Conservation (phyloP, 1,140 invertebrate species). For the Nixonia krombeini region DNA sequence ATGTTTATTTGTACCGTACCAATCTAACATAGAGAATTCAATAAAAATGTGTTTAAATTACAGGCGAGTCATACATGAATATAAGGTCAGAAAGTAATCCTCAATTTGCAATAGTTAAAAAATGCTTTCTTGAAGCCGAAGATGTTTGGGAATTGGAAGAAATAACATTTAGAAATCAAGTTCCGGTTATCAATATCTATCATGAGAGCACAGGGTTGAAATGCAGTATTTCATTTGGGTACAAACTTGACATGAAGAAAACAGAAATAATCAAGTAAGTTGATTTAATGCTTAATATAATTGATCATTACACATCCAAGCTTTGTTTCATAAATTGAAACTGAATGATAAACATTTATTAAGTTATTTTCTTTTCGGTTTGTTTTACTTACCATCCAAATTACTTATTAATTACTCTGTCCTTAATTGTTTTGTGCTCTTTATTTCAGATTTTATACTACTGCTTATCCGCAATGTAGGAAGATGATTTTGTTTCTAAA, state of each 20-base stretch:
- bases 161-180: conserved; percentile 39
- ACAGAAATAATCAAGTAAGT: conserved; percentile 65
- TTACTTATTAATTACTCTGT: too few species aligned
- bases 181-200: conserved; percentile 73
- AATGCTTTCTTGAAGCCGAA: conserved; percentile 30
- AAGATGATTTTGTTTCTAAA: conserved; percentile 70
- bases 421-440: background rate
- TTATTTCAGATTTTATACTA: conserved; percentile 58
- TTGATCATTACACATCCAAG: background rate
- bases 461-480: conserved; percentile 56
- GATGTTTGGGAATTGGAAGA: conserved; percentile 38
- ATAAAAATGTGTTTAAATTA: background rate
- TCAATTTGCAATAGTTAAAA: conserved; percentile 23
- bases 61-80: conserved; percentile 18
- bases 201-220: conserved; percentile 65
- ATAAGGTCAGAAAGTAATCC: conserved; percentile 11
- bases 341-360: background rate
- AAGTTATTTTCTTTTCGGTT: too few species aligned
- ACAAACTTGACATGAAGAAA: conserved; percentile 72
- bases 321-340: too few species aligned
- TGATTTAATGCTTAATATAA: background rate
- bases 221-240: conserved; percentile 73
- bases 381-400: too few species aligned
- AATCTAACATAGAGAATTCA: too few species aligned
- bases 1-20: background rate